A percentile compares a stretch with the other conserved stretches of the same genome.
Evolutionary conservation across 2,113 vertebrate genomes (phyloP).

Genomic region (Rhadina sibilatrix): DNA sequence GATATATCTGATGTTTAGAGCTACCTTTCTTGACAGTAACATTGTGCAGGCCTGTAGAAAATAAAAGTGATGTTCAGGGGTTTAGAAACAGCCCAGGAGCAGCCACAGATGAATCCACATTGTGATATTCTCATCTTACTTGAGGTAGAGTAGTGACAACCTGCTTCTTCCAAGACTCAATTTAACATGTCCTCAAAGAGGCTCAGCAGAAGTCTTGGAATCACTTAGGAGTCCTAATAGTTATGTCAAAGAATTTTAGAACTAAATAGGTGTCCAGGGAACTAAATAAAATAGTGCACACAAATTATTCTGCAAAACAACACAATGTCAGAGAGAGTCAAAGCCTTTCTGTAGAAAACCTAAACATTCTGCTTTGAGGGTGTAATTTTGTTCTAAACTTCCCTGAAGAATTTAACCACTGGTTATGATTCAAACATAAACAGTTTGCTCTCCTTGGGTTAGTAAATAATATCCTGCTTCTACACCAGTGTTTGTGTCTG

Average conservation of each 20-base stretch:
- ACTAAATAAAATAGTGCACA: not conserved
- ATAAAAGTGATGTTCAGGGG: not conserved
- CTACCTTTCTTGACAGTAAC: not conserved
- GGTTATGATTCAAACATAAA: not conserved
- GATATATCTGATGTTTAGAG: not conserved
- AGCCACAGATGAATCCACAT: not conserved
- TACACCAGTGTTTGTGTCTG: fast-evolving
- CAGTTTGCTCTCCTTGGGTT: not conserved
- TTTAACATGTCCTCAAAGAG: not conserved
- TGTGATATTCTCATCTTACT: not conserved
- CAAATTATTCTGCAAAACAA: not conserved
- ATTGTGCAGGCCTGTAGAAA: not conserved
- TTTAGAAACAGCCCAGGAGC: not conserved
- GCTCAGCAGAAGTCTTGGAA: not conserved
- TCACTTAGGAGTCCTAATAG: not conserved
- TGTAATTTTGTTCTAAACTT: not conserved
- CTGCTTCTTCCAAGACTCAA: not conserved
- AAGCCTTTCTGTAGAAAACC: not conserved
- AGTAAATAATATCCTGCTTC: not conserved
- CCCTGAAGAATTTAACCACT: not conserved
- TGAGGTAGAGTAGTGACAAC: not conserved
- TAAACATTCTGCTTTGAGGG: not conserved
- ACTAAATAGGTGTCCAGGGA: not conserved
- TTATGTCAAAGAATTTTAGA: not conserved
- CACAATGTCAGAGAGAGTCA: not conserved